Evolutionary conservation across 2,888 invertebrate species (phyloP), one percentile per base, ranked within the genome.

Genomic region (Allolobophora icterica): DNA sequence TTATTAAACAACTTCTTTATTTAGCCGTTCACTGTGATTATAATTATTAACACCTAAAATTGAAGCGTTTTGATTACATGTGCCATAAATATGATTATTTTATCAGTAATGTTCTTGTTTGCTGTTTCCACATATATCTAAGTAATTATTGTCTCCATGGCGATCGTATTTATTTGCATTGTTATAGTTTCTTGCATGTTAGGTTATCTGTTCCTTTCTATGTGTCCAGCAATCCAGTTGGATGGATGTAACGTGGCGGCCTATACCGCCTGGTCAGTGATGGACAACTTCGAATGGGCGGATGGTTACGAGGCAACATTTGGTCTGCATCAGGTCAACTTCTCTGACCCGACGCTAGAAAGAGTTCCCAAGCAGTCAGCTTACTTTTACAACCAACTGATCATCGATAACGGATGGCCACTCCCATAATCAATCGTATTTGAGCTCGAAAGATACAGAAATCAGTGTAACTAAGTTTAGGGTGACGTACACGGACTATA

Each of bases 231-330:
- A n/a, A 91, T 93, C 24, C 91, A 91, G 35, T 34, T 91, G 84
- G 93, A 93, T 84, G 94, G 94, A 0, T 93, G 93, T 34, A 93
- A 94, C 89, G 93, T 95, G 15, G 93, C 93, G 34, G 97, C 96
- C 0, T 98, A 97, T 94, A 96, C 97, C 0, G 96, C 96, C 91
- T 97, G 97, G 97, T 97, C 97, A 93, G 95, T 97, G 24, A 96
- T 97, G 95, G 97, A 98, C 93, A 97, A 97, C 94, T 97, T 97
- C 94, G 97, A 97, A 94, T 97, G 97, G 97, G 96, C 96, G 92
- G 96, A 96, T 87, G 97, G 97, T 58, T 97, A 96, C 94, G 96
- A 96, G 96, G 97, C 94, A 35, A 91, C 92, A 40, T 97, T 97
- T 95, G 97, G 97, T 92, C 95, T 97, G 91, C 97, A 96, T 94